phyloP scores from a whole-genome alignment of 2,888 invertebrate species.

The Tiliacea citrago region DNA sequence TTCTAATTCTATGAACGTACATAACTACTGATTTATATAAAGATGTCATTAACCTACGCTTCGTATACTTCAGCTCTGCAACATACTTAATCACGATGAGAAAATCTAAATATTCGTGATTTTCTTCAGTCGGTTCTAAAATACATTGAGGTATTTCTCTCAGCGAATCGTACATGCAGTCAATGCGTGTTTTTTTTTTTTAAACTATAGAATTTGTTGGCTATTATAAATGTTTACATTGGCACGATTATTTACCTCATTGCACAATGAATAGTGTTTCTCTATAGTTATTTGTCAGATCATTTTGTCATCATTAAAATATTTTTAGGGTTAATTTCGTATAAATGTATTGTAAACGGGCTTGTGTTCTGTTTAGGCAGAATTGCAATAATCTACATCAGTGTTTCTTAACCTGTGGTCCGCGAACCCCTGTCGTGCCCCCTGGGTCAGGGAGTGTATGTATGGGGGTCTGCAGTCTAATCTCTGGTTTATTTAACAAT shows the following conservation, averaged over 20 bases:
- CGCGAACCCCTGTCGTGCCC: too few species aligned
- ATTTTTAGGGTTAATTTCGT: not conserved
- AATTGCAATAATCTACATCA: not conserved
- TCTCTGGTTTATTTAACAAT: too few species aligned
- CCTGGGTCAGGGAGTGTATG: too few species aligned
- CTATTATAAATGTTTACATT: constrained; percentile 4
- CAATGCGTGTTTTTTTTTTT: constrained; percentile 31
- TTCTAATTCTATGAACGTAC: not conserved
- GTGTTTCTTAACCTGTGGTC: too few species aligned
- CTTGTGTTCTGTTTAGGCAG: not conserved
- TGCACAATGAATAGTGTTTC: not conserved
- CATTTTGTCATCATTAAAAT: constrained; percentile 5
- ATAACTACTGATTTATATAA: constrained; percentile 16
- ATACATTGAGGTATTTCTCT: constrained; percentile 26
- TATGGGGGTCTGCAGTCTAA: too few species aligned
- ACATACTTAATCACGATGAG: not conserved
- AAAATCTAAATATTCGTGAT: constrained; percentile 5
- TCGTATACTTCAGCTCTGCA: constrained; percentile 11
- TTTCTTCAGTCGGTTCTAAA: constrained; percentile 1
- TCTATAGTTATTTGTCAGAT: not conserved
- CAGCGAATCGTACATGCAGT: constrained; percentile 10
- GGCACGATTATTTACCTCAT: constrained; percentile 17
- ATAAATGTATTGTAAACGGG: not conserved
- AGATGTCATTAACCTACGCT: constrained; percentile 40
- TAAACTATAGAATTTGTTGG: not conserved